Conservation (phyloP, 2,797 vertebrate species). For the Sebastes minor region DNA sequence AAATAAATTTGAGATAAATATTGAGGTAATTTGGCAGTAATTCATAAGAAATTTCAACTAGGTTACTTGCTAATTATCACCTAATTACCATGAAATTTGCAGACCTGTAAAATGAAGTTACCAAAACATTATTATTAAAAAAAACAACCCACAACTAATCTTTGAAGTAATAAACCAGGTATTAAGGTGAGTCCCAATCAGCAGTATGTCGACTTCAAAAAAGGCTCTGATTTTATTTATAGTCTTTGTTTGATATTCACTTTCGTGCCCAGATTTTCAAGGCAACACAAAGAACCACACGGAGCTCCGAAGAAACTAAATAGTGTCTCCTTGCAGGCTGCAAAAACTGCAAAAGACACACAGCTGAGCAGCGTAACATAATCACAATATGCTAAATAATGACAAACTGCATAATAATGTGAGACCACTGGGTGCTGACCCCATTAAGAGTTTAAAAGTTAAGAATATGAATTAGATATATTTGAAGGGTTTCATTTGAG, state of each 20-base stretch:
- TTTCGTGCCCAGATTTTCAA: neutral
- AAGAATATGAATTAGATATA: neutral
- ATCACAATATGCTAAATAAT: neutral
- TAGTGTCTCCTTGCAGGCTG: neutral
- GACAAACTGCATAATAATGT: neutral
- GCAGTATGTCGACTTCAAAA: slow-evolving; percentile 18
- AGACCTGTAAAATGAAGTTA: neutral
- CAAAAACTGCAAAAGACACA: neutral
- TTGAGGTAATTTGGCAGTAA: no score
- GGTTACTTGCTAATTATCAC: no score
- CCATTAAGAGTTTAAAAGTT: neutral
- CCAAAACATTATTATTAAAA: neutral
- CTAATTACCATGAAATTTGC: no score
- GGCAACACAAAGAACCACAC: neutral
- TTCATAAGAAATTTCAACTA: no score
- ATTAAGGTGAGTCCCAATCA: slow-evolving; percentile 4
- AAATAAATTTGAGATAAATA: no score
- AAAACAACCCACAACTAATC: neutral
- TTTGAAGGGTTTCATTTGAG: neutral
- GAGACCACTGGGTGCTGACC: neutral
- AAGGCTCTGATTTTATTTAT: slow-evolving; percentile 15
- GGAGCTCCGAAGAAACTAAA: neutral
- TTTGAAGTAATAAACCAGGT: neutral
- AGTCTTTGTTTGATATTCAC: slow-evolving; percentile 20
- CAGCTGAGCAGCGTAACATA: neutral